phyloP scores from a whole-genome alignment of 2,113 vertebrate genomes.

The Lanius collurio region DNA sequence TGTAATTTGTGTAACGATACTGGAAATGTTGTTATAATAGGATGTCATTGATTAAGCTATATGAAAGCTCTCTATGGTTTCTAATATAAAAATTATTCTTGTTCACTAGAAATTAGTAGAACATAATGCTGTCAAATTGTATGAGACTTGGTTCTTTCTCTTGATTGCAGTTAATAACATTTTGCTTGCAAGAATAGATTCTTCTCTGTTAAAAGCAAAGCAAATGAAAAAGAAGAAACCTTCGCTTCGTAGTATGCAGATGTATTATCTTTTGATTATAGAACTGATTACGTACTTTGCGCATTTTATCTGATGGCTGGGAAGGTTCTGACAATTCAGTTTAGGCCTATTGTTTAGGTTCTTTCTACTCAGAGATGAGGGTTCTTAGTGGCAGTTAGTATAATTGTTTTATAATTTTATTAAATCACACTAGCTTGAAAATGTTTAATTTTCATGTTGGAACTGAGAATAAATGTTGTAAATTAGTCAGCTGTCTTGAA shows the following conservation, averaged over 20 bases:
- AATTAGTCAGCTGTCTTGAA: neutral
- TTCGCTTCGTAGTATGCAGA: neutral
- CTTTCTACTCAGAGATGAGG: neutral
- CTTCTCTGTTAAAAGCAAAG: neutral
- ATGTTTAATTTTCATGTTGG: neutral
- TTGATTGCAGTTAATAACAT: slow-evolving; percentile 3
- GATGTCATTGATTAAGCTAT: neutral
- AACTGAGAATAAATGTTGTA: neutral
- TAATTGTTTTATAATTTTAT: neutral
- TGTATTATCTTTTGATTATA: neutral
- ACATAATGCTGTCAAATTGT: neutral
- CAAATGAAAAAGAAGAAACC: neutral
- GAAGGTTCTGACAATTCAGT: neutral
- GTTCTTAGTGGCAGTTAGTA: neutral
- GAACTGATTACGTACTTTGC: neutral
- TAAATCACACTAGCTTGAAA: neutral
- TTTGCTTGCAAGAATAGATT: neutral
- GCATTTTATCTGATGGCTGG: neutral
- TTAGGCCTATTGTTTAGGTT: neutral
- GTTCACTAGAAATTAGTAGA: neutral
- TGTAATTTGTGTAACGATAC: slow-evolving; percentile 8
- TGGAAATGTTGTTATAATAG: slow-evolving; percentile 8
- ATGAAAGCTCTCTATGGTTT: neutral
- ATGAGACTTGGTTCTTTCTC: neutral
- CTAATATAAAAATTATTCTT: neutral